These are phyloP conservation scores for Tridacna gigas DNA, from an alignment of 2,888 invertebrate genomes.

Conservation along the genomic window DNA sequence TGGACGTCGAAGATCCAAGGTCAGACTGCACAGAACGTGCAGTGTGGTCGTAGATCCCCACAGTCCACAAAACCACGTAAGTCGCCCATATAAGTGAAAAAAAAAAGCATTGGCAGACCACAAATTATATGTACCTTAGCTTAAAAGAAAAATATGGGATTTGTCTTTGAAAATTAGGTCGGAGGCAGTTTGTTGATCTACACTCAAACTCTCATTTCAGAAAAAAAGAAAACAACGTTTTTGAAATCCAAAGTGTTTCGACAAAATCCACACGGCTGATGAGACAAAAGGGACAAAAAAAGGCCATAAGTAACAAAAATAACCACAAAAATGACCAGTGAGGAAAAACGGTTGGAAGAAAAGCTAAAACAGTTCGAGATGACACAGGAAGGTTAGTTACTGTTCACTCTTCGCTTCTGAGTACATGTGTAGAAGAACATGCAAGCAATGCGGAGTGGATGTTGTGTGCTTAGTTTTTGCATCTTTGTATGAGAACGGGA, in stretches of 20 bases:
- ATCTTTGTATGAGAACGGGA: neutral
- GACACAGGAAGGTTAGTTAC: conserved; percentile 1
- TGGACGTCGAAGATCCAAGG: neutral
- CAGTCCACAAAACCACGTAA: too few relatives aligned
- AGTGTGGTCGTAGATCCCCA: too few relatives aligned
- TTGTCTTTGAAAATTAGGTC: too few relatives aligned
- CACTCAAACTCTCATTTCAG: neutral
- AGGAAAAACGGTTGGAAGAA: conserved; percentile 60
- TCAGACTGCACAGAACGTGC: neutral
- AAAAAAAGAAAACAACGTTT: neutral
- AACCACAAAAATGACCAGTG: conserved; percentile 36
- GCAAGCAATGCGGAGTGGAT: neutral
- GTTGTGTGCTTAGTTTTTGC: neutral
- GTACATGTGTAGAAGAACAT: neutral
- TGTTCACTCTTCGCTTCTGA: neutral
- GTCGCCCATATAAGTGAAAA: too few relatives aligned
- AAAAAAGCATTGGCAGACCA: too few relatives aligned
- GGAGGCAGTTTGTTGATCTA: too few relatives aligned
- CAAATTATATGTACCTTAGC: too few relatives aligned
- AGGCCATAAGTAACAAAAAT: neutral
- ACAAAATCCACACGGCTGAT: neutral
- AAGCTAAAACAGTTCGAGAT: conserved; percentile 68
- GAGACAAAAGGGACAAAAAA: neutral
- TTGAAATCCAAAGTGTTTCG: neutral
- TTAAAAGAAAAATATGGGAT: too few relatives aligned